Conservation (phyloP, 2,888 invertebrate genomes). For the Carpatolechia fugitivella region DNA sequence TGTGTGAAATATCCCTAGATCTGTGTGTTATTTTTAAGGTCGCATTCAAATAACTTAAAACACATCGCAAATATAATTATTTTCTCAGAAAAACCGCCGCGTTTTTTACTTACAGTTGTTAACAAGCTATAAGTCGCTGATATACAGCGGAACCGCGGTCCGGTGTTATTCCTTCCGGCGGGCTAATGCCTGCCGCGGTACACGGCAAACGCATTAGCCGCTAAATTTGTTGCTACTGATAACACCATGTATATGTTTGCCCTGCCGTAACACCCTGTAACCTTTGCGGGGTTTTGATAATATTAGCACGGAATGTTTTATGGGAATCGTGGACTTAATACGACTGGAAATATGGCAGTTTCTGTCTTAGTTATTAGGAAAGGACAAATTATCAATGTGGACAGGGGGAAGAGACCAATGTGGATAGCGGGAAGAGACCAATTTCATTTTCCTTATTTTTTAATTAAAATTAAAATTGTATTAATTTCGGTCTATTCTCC, state of each 20-base stretch:
- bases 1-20: no score
- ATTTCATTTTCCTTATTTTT: no score
- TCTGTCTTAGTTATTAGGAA: no score
- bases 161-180: constrained; percentile 22
- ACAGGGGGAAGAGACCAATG: no score
- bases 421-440: no score
- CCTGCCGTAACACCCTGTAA: constrained; percentile 12
- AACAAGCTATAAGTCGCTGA: constrained; percentile 4
- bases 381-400: no score
- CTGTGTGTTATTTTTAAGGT: no score
- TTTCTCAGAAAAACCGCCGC: background rate
- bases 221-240: constrained; percentile 24
- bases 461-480: no score
- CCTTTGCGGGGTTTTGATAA: constrained; percentile 10
- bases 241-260: constrained; percentile 23
- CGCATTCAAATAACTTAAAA: no score
- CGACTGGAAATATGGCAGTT: no score
- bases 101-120: background rate
- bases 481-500: no score
- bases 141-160: constrained; percentile 13
- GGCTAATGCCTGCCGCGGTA: constrained; percentile 19
- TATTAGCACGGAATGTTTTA: constrained; percentile 1
- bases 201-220: constrained; percentile 26
- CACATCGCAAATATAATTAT: no score
- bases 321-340: background rate